Evolutionary conservation across 2,797 vertebrate species (phyloP).

Genomic region (Simalia tracyae): DNA sequence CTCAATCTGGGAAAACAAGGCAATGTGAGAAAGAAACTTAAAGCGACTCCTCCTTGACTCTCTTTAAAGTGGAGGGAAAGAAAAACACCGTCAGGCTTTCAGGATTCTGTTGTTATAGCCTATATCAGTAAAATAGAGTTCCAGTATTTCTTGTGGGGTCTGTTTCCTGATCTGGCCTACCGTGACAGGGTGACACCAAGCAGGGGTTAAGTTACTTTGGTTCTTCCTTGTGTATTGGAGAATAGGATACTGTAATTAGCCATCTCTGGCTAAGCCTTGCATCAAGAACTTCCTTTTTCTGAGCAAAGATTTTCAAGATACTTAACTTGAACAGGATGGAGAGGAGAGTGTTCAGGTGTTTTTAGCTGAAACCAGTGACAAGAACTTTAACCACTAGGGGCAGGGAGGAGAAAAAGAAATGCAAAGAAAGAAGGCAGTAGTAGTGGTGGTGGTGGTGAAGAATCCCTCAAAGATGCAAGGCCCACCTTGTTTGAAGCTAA

Average conservation of each 20-base stretch:
- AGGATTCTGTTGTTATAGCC: neutral
- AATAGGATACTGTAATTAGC: neutral
- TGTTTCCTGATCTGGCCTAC: too few relatives aligned
- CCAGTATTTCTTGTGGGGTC: neutral
- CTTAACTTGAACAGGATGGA: neutral
- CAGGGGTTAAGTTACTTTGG: neutral
- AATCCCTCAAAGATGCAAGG: constrained; percentile 20
- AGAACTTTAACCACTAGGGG: neutral
- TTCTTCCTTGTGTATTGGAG: neutral
- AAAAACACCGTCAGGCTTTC: neutral
- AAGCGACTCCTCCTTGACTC: neutral
- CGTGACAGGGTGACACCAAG: neutral
- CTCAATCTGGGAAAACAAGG: neutral
- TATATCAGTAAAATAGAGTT: neutral
- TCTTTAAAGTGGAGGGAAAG: neutral
- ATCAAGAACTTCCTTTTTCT: neutral
- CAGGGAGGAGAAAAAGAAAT: neutral
- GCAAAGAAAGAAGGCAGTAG: neutral
- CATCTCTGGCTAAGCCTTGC: neutral
- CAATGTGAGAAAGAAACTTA: neutral
- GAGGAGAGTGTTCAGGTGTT: fast-evolving
- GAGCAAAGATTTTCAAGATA: fast-evolving
- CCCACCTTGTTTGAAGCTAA: neutral
- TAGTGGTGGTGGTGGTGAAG: neutral
- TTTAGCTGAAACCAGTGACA: neutral